Evolutionary conservation across 1,140 invertebrate genomes (phyloP), one percentile per base, ranked within the genome.

Genomic region (Apocrypta bakeri): DNA sequence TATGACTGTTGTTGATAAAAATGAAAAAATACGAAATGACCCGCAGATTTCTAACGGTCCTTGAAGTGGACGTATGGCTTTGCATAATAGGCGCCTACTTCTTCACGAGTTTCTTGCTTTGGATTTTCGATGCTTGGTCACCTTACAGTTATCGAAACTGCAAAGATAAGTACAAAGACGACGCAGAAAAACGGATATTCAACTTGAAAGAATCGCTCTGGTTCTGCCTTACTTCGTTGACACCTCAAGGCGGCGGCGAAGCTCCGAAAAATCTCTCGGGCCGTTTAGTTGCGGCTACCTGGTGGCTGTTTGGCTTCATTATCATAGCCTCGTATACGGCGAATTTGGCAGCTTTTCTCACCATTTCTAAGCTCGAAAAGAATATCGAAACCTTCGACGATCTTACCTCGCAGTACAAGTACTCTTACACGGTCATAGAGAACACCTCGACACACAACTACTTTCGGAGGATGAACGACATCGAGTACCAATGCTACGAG

Each of bases 141-240:
- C 98, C 98, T 0, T 99, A 98, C 90, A 98, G 97, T 85, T 98
- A 97, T 85, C 97, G 61, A 11, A 78, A 64, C 11, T 0, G 29
- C 56, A 93, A 95, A 24, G 96, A 97, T 72, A 98, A 98, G 86
- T 98, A 98, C 88, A 96, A 96, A 89, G 95, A 98, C 85, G 97
- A 98, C 83, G 96, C 98, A 80, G 98, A 99, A 88, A 98, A 98
- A 88, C 92, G 98, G 21, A 96, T 98, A 87, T 99, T 99, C 87
- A 98, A 96, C 25, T 91, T 99, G 2, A 98, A 98, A 87, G 98
- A 99, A 91, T 98, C 98, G 88, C 93, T 99, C 0, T 99, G 98
- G 98, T 99, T 99, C 90, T 99, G 98, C 88, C 99, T 99, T 97
- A 99, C 98, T 29, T 99, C 98, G 1, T 89, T 99, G 14, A 99